Conservation (phyloP, 1,140 invertebrate species). For the Caenorhabditis remanei region DNA sequence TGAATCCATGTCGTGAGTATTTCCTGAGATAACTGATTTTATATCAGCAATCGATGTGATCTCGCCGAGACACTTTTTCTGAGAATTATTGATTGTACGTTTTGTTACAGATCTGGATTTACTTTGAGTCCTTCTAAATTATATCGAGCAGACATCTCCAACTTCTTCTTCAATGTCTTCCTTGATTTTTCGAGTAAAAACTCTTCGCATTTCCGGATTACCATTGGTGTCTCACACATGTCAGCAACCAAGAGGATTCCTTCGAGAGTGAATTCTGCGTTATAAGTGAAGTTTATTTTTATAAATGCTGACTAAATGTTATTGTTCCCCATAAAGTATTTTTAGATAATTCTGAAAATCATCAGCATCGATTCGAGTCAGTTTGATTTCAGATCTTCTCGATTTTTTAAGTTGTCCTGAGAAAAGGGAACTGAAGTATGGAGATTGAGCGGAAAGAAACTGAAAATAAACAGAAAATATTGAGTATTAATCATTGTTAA, state of each 20-base stretch:
- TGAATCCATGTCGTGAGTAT: background rate
- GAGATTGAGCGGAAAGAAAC: background rate
- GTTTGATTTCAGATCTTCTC: background rate
- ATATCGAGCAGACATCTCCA: no score
- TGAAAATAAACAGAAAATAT: background rate
- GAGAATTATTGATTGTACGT: no score
- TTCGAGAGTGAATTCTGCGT: background rate
- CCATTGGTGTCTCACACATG: background rate
- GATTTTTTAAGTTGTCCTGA: background rate
- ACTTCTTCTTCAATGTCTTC: no score
- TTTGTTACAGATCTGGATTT: no score
- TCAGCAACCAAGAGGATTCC: background rate
- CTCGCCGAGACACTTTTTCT: background rate
- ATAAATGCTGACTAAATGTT: background rate
- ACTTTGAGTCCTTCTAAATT: no score
- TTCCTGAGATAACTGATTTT: background rate
- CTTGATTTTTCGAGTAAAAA: no score
- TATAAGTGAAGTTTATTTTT: background rate
- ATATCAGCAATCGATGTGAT: background rate
- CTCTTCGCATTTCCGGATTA: background rate
- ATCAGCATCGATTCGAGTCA: background rate
- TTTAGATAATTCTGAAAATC: background rate
- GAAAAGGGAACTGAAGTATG: background rate
- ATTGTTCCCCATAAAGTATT: background rate
- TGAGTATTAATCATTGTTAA: no score